These are phyloP conservation scores for Tanytarsus gracilentus DNA, from an alignment of 2,888 invertebrate species.

Conservation along the genomic window DNA sequence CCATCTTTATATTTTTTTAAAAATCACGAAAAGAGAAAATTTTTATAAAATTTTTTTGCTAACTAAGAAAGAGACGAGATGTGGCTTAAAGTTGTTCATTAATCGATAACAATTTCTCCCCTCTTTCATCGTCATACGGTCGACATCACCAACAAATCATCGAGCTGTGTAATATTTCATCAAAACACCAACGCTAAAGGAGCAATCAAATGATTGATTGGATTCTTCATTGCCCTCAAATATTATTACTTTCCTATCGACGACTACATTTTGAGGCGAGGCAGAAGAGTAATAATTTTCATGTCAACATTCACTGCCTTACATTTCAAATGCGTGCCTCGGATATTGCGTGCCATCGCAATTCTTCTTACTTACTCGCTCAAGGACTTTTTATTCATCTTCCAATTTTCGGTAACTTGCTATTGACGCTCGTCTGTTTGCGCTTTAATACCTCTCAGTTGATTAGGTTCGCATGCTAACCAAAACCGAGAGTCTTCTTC, in stretches of 20 bases:
- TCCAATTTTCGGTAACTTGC: neutral
- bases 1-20: constrained; percentile 16
- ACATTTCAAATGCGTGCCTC: neutral
- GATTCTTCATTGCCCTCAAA: neutral
- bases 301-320: neutral
- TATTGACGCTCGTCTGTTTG: constrained; percentile 8
- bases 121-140: neutral
- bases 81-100: neutral
- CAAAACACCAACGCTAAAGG: neutral
- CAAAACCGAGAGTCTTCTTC: neutral
- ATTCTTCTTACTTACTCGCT: neutral
- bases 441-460: constrained; percentile 12
- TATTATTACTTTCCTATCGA: neutral
- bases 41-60: too few relatives aligned
- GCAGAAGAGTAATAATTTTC: constrained; percentile 3
- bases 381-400: neutral
- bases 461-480: neutral
- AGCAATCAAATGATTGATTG: constrained; percentile 21
- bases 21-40: too few relatives aligned
- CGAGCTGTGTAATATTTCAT: constrained; percentile 20
- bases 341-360: neutral
- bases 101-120: neutral
- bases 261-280: neutral
- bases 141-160: neutral
- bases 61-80: too few relatives aligned